Conservation (phyloP, 2,797 vertebrate genomes). For the Anisognathus igniventris region DNA sequence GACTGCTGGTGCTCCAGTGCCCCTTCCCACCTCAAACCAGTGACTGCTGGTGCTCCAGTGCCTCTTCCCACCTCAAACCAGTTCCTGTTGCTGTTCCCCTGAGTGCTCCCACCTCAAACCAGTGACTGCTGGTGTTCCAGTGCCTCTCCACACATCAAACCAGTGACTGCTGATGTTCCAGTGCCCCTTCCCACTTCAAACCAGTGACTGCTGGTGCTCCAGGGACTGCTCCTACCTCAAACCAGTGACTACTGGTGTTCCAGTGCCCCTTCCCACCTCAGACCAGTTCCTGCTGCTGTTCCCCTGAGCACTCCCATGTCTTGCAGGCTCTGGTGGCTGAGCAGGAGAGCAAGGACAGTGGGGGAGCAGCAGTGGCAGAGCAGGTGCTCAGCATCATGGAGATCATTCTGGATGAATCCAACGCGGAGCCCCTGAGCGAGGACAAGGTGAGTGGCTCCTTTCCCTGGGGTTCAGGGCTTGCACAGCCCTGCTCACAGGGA, state of each 20-base stretch:
- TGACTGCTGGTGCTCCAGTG: accelerated
- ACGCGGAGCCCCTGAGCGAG: constrained; percentile 93
- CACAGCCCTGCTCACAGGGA: background rate
- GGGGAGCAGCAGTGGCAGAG: constrained; percentile 94
- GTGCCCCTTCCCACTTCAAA: background rate
- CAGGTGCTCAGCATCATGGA: constrained; percentile 99
- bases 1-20: accelerated
- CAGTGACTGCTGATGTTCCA: background rate
- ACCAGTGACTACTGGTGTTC: background rate
- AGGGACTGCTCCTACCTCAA: too few species aligned
- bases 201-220: background rate
- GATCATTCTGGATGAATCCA: constrained; percentile 97
- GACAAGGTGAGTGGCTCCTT: constrained; percentile 83
- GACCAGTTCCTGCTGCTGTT: accelerated
- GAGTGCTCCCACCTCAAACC: background rate
- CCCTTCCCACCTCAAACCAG: background rate
- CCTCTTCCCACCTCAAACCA: background rate
- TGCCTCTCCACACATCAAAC: too few species aligned
- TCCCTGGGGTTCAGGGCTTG: background rate
- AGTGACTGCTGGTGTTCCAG: background rate
- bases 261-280: too few species aligned
- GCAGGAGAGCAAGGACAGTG: constrained; percentile 97
- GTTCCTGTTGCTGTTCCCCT: accelerated
- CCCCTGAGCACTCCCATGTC: background rate
- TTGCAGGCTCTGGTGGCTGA: constrained; percentile 92